Conservation (phyloP, 1,140 invertebrate species). For the Whitmania pigra region DNA sequence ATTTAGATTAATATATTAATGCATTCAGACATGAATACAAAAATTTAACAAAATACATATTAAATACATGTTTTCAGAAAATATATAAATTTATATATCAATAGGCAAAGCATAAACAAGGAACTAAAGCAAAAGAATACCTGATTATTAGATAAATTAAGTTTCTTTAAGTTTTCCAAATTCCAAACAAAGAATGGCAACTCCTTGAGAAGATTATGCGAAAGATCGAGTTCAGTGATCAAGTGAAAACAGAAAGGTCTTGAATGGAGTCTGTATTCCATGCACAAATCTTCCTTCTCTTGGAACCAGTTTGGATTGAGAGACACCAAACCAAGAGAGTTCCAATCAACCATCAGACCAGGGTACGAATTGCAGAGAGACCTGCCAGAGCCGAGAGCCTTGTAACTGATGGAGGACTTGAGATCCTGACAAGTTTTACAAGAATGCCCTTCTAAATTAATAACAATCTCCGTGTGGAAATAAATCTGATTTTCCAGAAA, state of each 20-base stretch:
- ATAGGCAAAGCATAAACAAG: not conserved
- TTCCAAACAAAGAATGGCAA: conserved; percentile 71
- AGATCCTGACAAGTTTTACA: not conserved
- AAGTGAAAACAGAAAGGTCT: not conserved
- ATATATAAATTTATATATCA: not conserved
- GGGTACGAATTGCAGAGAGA: not conserved
- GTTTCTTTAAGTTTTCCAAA: conserved; percentile 59
- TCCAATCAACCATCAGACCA: not conserved
- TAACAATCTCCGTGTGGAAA: conserved; percentile 23
- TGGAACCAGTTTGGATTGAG: not conserved
- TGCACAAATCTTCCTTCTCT: not conserved
- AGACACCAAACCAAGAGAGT: not conserved
- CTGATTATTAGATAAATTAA: conserved; percentile 70
- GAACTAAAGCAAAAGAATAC: not conserved
- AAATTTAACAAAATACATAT: not conserved
- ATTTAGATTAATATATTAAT: no score
- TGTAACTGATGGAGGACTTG: not conserved
- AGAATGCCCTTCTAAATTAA: no score
- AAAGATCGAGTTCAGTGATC: conserved; percentile 84
- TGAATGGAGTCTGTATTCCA: not conserved
- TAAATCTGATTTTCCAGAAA: conserved; percentile 37
- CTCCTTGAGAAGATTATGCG: conserved; percentile 68
- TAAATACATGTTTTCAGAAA: not conserved
- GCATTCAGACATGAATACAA: no score
- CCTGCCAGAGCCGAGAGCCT: not conserved